phyloP scores from a whole-genome alignment of 2,888 invertebrate genomes.

The Leucoptera coffeella region DNA sequence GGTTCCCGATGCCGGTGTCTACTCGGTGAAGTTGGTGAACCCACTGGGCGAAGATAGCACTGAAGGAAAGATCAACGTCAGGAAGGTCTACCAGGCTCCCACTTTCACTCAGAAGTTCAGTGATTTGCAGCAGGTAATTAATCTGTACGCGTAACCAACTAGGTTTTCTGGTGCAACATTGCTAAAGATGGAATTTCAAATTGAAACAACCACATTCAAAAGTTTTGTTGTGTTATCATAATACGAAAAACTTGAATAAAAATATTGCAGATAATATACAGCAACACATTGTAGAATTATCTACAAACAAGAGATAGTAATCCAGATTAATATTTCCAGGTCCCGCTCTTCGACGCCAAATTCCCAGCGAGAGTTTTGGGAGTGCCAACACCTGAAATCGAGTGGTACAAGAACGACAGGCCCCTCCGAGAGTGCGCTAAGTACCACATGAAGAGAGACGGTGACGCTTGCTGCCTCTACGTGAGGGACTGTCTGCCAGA shows the following conservation, averaged over 20 bases:
- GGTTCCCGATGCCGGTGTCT: conserved; percentile 69
- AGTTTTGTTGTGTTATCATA: no score
- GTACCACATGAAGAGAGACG: conserved; percentile 68
- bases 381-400: conserved; percentile 75
- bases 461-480: conserved; percentile 71
- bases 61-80: conserved; percentile 63
- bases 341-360: conserved; percentile 74
- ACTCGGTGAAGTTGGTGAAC: conserved; percentile 70
- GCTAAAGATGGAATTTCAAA: no score
- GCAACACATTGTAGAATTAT: no score
- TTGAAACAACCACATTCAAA: no score
- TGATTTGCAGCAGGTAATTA: conserved; percentile 57
- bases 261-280: no score
- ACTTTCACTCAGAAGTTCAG: conserved; percentile 69
- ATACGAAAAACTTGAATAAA: no score
- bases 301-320: no score
- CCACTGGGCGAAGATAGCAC: conserved; percentile 69
- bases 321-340: no score
- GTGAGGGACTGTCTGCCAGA: conserved; percentile 60
- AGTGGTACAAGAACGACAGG: conserved; percentile 81
- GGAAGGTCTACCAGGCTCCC: conserved; percentile 77
- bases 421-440: conserved; percentile 65
- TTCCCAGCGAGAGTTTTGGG: conserved; percentile 77
- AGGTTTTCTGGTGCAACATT: no score
- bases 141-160: no score